These are phyloP conservation scores for Phengaris alcon DNA, from an alignment of 2,888 invertebrate species.

Conservation along the genomic window DNA sequence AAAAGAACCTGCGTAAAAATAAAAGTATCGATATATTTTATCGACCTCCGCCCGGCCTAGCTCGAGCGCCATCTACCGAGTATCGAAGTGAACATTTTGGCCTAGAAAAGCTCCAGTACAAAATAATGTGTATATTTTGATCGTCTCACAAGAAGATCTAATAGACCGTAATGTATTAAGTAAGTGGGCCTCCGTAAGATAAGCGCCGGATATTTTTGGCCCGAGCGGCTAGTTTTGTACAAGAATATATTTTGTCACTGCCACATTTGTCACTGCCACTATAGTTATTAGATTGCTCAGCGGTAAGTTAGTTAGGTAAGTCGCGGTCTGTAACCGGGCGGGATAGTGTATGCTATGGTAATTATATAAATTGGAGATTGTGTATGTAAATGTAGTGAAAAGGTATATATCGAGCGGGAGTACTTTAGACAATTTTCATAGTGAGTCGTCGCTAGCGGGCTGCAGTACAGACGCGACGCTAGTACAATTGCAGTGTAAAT, in stretches of 20 bases:
- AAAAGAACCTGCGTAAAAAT: too few species aligned
- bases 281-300: slow-evolving; percentile 48
- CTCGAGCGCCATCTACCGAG: not conserved
- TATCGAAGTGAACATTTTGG: slow-evolving; percentile 42
- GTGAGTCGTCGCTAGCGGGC: slow-evolving; percentile 53
- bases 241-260: slow-evolving; percentile 73
- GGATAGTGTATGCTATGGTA: not conserved
- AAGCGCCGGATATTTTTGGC: slow-evolving; percentile 42
- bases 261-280: slow-evolving; percentile 73
- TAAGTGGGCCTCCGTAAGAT: slow-evolving; percentile 10
- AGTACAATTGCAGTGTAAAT: slow-evolving; percentile 51
- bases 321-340: not conserved
- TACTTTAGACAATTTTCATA: slow-evolving; percentile 24
- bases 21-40: slow-evolving; percentile 14
- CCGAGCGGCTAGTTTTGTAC: slow-evolving; percentile 35
- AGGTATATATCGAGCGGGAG: not conserved
- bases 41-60: not conserved
- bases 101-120: slow-evolving; percentile 64
- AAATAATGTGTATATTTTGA: slow-evolving; percentile 44
- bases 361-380: slow-evolving; percentile 10
- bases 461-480: slow-evolving; percentile 61
- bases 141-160: not conserved
- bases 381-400: not conserved
- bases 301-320: slow-evolving; percentile 40
- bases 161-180: not conserved